These are phyloP conservation scores for Dryomyza anilis DNA, from an alignment of 2,888 invertebrate species.

Conservation along the genomic window DNA sequence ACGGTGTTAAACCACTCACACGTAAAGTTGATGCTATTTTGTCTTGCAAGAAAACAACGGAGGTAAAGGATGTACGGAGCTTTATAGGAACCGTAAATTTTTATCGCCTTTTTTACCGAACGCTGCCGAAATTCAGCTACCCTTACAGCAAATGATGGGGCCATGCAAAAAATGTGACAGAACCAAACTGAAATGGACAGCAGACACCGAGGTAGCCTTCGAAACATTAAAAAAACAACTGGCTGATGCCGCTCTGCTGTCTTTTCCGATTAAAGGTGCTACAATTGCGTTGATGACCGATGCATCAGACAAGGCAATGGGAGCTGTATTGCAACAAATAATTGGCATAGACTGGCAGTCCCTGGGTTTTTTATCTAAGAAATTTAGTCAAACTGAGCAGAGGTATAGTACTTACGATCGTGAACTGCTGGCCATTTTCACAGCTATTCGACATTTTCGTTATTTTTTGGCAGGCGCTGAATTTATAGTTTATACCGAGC, in stretches of 20 bases:
- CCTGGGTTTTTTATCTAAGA: slow-evolving; percentile 42
- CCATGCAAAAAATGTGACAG: slow-evolving; percentile 17
- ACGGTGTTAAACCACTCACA: slow-evolving; percentile 32
- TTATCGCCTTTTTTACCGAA: slow-evolving; percentile 22
- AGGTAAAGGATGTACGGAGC: slow-evolving; percentile 28
- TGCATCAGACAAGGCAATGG: slow-evolving; percentile 30
- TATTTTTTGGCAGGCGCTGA: slow-evolving; percentile 18
- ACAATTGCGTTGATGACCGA: slow-evolving; percentile 24
- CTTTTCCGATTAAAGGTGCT: slow-evolving; percentile 17
- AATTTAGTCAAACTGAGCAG: slow-evolving; percentile 44
- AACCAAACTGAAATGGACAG: slow-evolving; percentile 25
- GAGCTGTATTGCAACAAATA: slow-evolving; percentile 31
- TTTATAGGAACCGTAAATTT: slow-evolving; percentile 37
- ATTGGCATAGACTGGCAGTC: slow-evolving; percentile 6
- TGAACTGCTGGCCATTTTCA: slow-evolving; percentile 23
- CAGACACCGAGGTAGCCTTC: slow-evolving; percentile 25
- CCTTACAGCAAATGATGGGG: slow-evolving; percentile 22
- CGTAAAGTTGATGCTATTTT: slow-evolving; percentile 30
- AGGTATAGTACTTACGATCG: slow-evolving; percentile 52
- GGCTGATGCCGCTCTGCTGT: slow-evolving; percentile 24
- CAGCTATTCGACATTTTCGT: slow-evolving; percentile 23
- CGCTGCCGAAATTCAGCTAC: slow-evolving; percentile 20
- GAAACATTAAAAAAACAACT: slow-evolving; percentile 23
- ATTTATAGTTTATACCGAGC: slow-evolving; percentile 24
- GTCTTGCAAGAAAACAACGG: slow-evolving; percentile 7